Conservation (phyloP, 1,140 invertebrate species). For the Nasonia longicornis region DNA sequence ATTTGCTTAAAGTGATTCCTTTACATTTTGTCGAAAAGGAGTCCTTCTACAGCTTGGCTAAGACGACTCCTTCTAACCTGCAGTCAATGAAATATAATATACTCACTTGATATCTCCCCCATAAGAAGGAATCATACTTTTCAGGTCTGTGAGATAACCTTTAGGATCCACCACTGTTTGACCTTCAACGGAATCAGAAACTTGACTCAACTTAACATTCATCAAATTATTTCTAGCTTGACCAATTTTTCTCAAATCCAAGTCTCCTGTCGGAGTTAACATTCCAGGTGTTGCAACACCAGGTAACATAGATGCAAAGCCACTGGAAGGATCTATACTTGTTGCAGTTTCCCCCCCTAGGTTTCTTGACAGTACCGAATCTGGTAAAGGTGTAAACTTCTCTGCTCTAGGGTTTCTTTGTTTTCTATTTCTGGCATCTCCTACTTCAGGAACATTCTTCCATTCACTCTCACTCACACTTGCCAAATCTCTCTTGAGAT, state of each 20-base stretch:
- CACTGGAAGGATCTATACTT: slow-evolving; percentile 87
- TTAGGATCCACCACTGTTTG: slow-evolving; percentile 99
- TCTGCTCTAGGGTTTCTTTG: slow-evolving; percentile 95
- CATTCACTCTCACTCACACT: slow-evolving; percentile 93
- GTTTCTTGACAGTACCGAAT: slow-evolving; percentile 93
- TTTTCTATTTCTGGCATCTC: slow-evolving; percentile 97
- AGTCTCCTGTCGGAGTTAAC: slow-evolving; percentile 86
- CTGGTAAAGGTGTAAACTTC: slow-evolving; percentile 97
- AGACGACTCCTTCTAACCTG: too few species aligned
- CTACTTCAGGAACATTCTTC: slow-evolving; percentile 97
- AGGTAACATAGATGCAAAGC: slow-evolving; percentile 87
- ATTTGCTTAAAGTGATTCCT: too few species aligned
- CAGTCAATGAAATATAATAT: slow-evolving; percentile 67
- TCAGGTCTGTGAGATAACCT: slow-evolving; percentile 97
- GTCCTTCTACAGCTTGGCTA: too few species aligned
- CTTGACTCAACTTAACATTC: slow-evolving; percentile 98
- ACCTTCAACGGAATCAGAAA: slow-evolving; percentile 98
- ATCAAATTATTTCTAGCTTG: slow-evolving; percentile 99
- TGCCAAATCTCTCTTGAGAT: slow-evolving; percentile 93
- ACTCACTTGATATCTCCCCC: slow-evolving; percentile 94
- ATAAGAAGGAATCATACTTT: slow-evolving; percentile 98
- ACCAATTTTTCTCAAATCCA: slow-evolving; percentile 98
- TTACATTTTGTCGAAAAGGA: too few species aligned
- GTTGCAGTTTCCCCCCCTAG: slow-evolving; percentile 85
- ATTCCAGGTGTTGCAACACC: slow-evolving; percentile 83